A percentile compares a stretch with the other conserved stretches of the same genome.
These are phyloP conservation scores for Hybos culiciformis DNA, from an alignment of 2,888 invertebrate genomes.

Conservation along the genomic window DNA sequence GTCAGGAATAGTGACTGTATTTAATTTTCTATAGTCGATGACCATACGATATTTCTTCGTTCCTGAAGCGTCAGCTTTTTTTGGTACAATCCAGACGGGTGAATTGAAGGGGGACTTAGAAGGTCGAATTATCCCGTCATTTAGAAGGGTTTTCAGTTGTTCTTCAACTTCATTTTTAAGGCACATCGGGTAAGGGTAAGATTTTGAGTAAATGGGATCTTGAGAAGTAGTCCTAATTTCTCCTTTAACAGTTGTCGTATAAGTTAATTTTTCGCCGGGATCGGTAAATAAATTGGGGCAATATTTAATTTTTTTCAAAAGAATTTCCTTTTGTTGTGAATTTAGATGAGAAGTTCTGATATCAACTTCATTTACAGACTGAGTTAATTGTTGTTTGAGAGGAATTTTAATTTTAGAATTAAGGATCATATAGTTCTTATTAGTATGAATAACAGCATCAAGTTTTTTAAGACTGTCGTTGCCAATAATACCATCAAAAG, in stretches of 20 bases:
- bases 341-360: slow-evolving; percentile 7
- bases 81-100: slow-evolving; percentile 3
- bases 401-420: background rate
- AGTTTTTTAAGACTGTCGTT: background rate
- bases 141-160: background rate
- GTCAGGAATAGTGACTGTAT: slow-evolving; percentile 5
- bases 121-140: background rate
- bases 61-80: slow-evolving; percentile 8
- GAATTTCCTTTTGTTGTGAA: slow-evolving; percentile 1
- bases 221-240: background rate
- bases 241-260: background rate
- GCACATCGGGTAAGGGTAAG: background rate
- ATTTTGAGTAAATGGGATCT: background rate
- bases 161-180: background rate
- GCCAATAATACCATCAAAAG: background rate
- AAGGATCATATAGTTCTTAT: background rate
- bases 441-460: background rate
- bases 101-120: slow-evolving; percentile 2
- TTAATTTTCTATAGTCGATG: slow-evolving; percentile 6
- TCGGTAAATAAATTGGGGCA: background rate
- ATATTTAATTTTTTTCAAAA: background rate
- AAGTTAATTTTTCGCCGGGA: slow-evolving; percentile 2
- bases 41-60: slow-evolving; percentile 8
- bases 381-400: slow-evolving; percentile 6
- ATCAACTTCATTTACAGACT: slow-evolving; percentile 5